Conservation (phyloP, 23 tunicate species). For the Halocynthia roretzi region DNA sequence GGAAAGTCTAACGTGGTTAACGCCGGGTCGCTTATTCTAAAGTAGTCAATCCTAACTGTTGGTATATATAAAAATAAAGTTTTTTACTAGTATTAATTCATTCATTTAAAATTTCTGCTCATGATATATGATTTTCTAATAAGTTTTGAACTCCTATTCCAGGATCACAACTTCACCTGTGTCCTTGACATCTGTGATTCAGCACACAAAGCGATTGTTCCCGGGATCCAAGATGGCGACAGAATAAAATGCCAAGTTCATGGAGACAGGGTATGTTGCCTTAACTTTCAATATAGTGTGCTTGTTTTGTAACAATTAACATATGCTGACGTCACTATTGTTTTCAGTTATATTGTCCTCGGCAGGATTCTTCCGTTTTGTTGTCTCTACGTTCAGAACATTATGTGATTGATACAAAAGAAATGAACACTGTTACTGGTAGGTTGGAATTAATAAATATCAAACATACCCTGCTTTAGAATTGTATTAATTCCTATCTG, state of each 20-base stretch:
- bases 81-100: neutral
- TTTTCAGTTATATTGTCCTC: constrained; percentile 10
- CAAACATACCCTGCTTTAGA: no score
- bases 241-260: constrained; percentile 3
- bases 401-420: constrained; percentile 5
- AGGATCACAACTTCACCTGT: constrained; percentile 9
- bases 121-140: no score
- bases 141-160: neutral
- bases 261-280: constrained; percentile 4
- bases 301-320: no score
- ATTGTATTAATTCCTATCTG: no score
- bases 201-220: constrained; percentile 8
- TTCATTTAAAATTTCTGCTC: no score
- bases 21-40: no score
- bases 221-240: neutral
- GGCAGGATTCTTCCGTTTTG: neutral
- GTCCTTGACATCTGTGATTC: constrained; percentile 9
- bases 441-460: neutral
- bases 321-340: no score
- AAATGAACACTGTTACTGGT: neutral
- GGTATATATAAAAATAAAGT: neutral
- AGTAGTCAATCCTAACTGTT: no score
- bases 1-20: no score
- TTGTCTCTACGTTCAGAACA: constrained; percentile 2
- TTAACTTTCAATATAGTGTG: neutral